Conservation (phyloP, 2,888 invertebrate species). For the Pheosia tremula region DNA sequence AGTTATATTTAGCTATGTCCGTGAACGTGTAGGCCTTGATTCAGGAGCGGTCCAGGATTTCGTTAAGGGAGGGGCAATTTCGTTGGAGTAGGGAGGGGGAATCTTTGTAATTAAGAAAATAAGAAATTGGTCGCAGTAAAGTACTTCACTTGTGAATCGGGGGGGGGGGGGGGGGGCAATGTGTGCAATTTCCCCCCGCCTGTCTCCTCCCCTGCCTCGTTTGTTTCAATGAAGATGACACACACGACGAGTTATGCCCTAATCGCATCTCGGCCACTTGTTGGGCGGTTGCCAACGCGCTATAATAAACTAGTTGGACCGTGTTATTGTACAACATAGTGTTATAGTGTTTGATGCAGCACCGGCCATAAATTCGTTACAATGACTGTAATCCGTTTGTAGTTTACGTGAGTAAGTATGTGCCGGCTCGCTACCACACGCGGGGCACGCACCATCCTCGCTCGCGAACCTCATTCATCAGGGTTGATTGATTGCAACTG, state of each 20-base stretch:
- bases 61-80: too few relatives aligned
- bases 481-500: constrained; percentile 82
- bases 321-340: constrained; percentile 4
- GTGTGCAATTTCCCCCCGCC: too few relatives aligned
- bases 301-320: background rate
- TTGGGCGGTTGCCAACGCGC: background rate
- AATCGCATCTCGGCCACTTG: background rate
- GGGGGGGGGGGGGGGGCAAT: too few relatives aligned
- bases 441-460: constrained; percentile 36
- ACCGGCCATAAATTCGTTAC: background rate
- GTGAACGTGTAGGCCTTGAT: too few relatives aligned
- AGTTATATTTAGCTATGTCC: too few relatives aligned
- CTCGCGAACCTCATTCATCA: constrained; percentile 79
- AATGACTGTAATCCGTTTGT: background rate
- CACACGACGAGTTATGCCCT: constrained; percentile 1
- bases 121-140: too few relatives aligned
- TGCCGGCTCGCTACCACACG: constrained; percentile 59
- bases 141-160: too few relatives aligned
- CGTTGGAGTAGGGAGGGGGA: too few relatives aligned
- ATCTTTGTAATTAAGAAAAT: too few relatives aligned
- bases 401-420: background rate
- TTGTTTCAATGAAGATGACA: constrained; percentile 3
- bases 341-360: constrained; percentile 7
- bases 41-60: too few relatives aligned
- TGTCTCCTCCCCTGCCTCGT: background rate